These are phyloP conservation scores for Orthonychiurus folsomi DNA, from an alignment of 2,888 invertebrate genomes.

Conservation along the genomic window DNA sequence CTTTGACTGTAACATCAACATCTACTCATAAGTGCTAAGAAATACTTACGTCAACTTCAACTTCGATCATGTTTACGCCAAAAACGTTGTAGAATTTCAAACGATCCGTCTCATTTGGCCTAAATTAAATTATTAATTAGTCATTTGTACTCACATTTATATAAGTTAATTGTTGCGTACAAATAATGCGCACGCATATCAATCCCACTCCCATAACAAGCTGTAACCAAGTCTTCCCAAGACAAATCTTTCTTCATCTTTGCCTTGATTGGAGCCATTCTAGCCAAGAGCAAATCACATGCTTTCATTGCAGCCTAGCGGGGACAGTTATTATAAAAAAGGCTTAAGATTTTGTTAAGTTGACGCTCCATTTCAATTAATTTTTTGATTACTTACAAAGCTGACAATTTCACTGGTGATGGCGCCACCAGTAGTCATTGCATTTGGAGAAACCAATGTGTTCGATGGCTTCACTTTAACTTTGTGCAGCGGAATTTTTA, in stretches of 20 bases:
- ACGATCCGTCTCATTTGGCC: not conserved
- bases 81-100: slow-evolving; percentile 12
- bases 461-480: slow-evolving; percentile 43
- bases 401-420: slow-evolving; percentile 43
- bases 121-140: slow-evolving; percentile 4
- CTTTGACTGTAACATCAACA: no score
- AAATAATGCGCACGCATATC: slow-evolving; percentile 52
- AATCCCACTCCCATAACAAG: slow-evolving; percentile 41
- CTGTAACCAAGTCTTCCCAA: slow-evolving; percentile 43
- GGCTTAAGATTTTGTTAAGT: not conserved
- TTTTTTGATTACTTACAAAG: slow-evolving; percentile 28
- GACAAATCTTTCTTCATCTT: slow-evolving; percentile 40
- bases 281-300: slow-evolving; percentile 41
- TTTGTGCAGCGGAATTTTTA: slow-evolving; percentile 44
- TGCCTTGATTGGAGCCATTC: slow-evolving; percentile 43
- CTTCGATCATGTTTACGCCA: slow-evolving; percentile 9
- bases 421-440: slow-evolving; percentile 42
- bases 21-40: no score
- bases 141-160: not conserved
- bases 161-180: slow-evolving; percentile 42
- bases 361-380: slow-evolving; percentile 2
- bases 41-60: slow-evolving; percentile 16
- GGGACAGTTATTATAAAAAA: not conserved
- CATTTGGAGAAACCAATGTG: slow-evolving; percentile 42
- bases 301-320: slow-evolving; percentile 42